A percentile compares a stretch with the other conserved stretches of the same genome.
phyloP scores from a whole-genome alignment of 2,797 vertebrate species.

The Paedocypris micromegethes region DNA sequence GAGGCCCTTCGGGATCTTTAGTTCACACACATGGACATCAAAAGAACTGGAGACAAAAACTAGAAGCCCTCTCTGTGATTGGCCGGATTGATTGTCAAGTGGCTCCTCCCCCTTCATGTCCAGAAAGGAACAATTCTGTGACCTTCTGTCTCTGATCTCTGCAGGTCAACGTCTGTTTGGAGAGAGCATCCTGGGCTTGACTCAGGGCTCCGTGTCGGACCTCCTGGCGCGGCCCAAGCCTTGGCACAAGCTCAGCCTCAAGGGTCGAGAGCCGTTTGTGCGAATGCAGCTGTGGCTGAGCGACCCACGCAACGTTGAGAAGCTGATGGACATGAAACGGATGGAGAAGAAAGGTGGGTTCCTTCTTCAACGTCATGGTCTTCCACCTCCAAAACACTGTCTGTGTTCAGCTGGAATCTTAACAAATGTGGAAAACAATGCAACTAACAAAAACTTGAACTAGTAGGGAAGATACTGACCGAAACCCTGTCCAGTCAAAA shows the following conservation, averaged over 20 bases:
- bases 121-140: no score
- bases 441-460: no score
- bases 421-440: background rate
- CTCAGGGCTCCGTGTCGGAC: slow-evolving; percentile 98
- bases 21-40: no score
- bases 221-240: slow-evolving; percentile 98
- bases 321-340: slow-evolving; percentile 98
- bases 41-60: no score
- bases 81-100: no score
- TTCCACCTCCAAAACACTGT: background rate
- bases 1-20: no score
- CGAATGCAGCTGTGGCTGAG: slow-evolving; percentile 99
- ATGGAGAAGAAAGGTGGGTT: slow-evolving; percentile 96
- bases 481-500: no score
- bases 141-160: background rate
- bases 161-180: slow-evolving; percentile 90
- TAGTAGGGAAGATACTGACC: no score
- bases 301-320: slow-evolving; percentile 96
- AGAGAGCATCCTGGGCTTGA: slow-evolving; percentile 96
- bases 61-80: no score
- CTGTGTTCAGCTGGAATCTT: slow-evolving; percentile 16
- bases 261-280: slow-evolving; percentile 95
- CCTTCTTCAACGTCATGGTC: slow-evolving; percentile 2
- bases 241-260: slow-evolving; percentile 98
- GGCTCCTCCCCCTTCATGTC: no score